Evolutionary conservation across 2,888 invertebrate genomes (phyloP), one percentile per base, ranked within the genome.

Genomic region (Scelioninae gen. 1): DNA sequence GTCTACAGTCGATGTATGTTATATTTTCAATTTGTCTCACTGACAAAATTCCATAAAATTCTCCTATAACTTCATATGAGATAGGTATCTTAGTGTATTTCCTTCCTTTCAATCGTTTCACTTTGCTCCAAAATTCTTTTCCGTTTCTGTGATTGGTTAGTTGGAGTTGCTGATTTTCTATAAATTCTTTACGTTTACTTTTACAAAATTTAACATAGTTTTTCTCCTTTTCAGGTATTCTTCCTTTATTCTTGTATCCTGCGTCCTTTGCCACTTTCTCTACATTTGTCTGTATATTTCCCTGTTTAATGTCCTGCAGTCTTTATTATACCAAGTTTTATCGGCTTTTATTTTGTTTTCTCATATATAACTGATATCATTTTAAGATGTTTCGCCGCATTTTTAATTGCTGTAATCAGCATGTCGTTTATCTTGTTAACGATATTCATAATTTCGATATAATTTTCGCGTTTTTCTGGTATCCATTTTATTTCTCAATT

Each of bases 111-210:
- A 65, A 1, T 40, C 8, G 11, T 65, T 23, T 65, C 0, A 51
- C 51, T 53, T 51, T 53, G 0, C 4, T 38, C 65, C 65, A 65
- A 23, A 65, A 65, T 11, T 34, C 29, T 13, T 65, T 65, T 9
- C 38, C 16, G 13, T 65, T 40, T 23, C 38, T 51, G 6, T 13
- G 9, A 13, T 63, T 63, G 11, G 49, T 10, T n/a, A 65, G 29
- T 1, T 51, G 38, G 5, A 29, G 9, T 40, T 47, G 45, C 23
- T 31, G 45, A 5, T 13, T 9, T 16, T 13, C 38, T 2, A 10
- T 29, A 23, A 13, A 65, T 0, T 13, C 16, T 23, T 38, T 47
- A 38, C 53, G 29, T 16, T 53, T 65, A 11, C 11, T 9, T 51
- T 53, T 65, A 15, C 5, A 47, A 1, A 63, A 9, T 0, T 43